Evolutionary conservation across 2,797 vertebrate genomes (phyloP), one percentile per base, ranked within the genome.

Genomic region (Pogoniulus pusillus): DNA sequence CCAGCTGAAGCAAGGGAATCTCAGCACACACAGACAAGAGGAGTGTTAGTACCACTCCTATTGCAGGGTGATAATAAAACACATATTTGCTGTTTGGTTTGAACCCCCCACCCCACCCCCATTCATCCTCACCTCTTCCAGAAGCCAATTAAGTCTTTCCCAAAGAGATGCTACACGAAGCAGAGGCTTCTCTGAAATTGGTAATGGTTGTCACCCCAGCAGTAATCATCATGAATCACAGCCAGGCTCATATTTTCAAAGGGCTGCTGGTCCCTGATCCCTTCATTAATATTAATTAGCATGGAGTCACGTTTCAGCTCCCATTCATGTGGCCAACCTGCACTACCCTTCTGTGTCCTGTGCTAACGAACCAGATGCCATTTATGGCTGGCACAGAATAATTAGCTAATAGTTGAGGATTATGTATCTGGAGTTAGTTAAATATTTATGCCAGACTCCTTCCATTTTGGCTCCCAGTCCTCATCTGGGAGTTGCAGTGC

Each of bases 361-460:
- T 22, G 80, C 88, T 92, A 87, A 94, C 6, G 37, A 94, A 73
- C 91, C 96, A 95, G 92, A 93, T 90, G 94, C 91, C 90, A 43
- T 86, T 94, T 94, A 92, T 0, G 82, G 66, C 87, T 93, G 89
- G 87, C 93, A 94, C 63, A 86, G 82, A 95, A 94, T 96, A 96
- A 96, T 96, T 96, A 95, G 82, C 91, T 94, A 95, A 93, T 95
- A 95, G 89, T 94, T 93, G 84, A 93, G 63, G 91, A 94, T 94
- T 91, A 86, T 13, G 7, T 88, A 90, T 69, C 79, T 94, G 79
- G 82, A 91, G 88, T 93, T 93, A 91, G 87, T 95, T 95, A 95
- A 95, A 96, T 96, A 96, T 95, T 95, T 95, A 94, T 95, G 90
- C 84, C 85, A 93, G 91, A 90, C 65, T 90, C 93, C 76, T 85